Percentiles rank a stretch among this genome's conserved stretches.
Evolutionary conservation across 2,797 vertebrate genomes (phyloP).

Genomic region (Danionella dracula): DNA sequence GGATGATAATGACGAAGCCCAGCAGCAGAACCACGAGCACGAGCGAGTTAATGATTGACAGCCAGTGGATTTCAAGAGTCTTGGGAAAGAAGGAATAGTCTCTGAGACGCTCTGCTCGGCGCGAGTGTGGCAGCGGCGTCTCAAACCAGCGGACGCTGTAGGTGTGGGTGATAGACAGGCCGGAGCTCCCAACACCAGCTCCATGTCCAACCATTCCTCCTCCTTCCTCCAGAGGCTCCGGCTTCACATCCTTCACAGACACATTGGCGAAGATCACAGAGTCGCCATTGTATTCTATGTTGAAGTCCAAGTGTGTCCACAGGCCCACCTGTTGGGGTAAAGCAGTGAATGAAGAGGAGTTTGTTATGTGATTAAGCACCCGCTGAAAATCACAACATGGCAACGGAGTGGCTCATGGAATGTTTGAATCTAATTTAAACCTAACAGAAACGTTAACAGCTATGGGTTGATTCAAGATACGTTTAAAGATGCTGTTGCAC

Average conservation of each 20-base stretch:
- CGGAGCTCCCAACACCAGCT: slow-evolving; percentile 61
- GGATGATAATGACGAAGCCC: slow-evolving; percentile 91
- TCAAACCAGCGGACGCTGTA: slow-evolving; percentile 88
- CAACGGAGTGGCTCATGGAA: too few relatives aligned
- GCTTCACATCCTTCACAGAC: slow-evolving; percentile 85
- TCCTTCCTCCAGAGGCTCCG: slow-evolving; percentile 80
- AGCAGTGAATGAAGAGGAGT: background rate
- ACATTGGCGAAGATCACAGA: slow-evolving; percentile 86
- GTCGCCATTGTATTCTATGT: slow-evolving; percentile 85
- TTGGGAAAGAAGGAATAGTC: slow-evolving; percentile 88
- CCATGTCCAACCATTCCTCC: slow-evolving; percentile 52
- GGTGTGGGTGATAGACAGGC: slow-evolving; percentile 75
- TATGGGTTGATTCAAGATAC: too few relatives aligned
- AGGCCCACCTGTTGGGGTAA: slow-evolving; percentile 69
- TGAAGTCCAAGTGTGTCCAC: slow-evolving; percentile 90
- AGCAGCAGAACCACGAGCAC: slow-evolving; percentile 88
- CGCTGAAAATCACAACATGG: background rate
- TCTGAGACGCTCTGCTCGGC: slow-evolving; percentile 73
- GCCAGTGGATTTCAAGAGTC: slow-evolving; percentile 91
- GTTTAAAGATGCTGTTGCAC: too few relatives aligned
- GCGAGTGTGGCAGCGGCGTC: slow-evolving; percentile 65
- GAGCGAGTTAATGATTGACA: slow-evolving; percentile 91
- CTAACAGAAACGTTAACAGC: too few relatives aligned
- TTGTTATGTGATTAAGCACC: background rate
- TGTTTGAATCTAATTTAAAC: too few relatives aligned